Evolutionary conservation across 2,888 invertebrate species (phyloP).

Genomic region (Troides oblongomaculatus): DNA sequence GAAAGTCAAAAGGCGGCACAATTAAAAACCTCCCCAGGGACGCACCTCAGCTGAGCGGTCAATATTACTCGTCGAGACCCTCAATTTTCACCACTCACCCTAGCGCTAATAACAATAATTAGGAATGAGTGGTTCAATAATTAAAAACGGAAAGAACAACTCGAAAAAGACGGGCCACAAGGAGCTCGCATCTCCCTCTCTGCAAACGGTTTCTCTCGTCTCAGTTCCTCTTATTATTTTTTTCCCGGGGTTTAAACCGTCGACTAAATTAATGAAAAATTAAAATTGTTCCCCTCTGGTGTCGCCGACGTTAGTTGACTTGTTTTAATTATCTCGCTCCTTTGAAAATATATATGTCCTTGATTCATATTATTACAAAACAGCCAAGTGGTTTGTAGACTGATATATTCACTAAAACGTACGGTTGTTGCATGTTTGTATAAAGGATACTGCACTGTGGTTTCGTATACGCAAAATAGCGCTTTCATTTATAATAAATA

Average conservation of each 20-base stretch:
- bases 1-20: constrained; percentile 75
- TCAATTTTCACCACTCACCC: constrained; percentile 79
- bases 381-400: background rate
- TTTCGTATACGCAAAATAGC: background rate
- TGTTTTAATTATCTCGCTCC: constrained; percentile 31
- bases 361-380: background rate
- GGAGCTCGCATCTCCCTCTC: constrained; percentile 36
- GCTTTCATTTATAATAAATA: constrained; percentile 28
- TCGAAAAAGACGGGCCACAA: constrained; percentile 63
- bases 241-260: constrained; percentile 44
- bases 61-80: constrained; percentile 74
- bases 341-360: background rate
- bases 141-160: constrained; percentile 80
- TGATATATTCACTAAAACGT: too few relatives aligned
- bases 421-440: too few relatives aligned
- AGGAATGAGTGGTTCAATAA: constrained; percentile 82
- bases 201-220: constrained; percentile 46
- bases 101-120: constrained; percentile 81
- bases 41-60: constrained; percentile 72
- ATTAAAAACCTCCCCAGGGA: constrained; percentile 74
- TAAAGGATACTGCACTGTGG: too few relatives aligned
- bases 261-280: constrained; percentile 70
- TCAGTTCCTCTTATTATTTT: constrained; percentile 66
- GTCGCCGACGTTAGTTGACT: constrained; percentile 39
- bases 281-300: constrained; percentile 46